Conservation (phyloP, 2,888 invertebrate species). For the Eumerus sabulonum region DNA sequence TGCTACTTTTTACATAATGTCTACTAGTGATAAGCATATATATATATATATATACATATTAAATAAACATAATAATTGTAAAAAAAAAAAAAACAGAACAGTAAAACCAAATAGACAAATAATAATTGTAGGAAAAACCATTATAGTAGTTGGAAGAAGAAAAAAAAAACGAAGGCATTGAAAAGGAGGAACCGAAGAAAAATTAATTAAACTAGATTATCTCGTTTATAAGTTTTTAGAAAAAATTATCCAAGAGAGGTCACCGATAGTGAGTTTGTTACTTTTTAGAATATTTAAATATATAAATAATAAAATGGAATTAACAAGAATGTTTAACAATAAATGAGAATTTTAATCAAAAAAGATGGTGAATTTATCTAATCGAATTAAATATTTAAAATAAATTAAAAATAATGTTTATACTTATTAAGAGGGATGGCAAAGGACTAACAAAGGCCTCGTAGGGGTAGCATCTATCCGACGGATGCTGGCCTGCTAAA, state of each 20-base stretch:
- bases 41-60: constrained; percentile 25
- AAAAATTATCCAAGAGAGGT: background rate
- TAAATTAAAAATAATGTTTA: background rate
- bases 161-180: background rate
- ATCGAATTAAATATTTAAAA: constrained; percentile 17
- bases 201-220: too few relatives aligned
- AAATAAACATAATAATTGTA: constrained; percentile 23
- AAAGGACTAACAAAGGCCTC: too few relatives aligned
- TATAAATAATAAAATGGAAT: constrained; percentile 7
- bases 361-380: constrained; percentile 6
- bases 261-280: constrained; percentile 27
- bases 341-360: constrained; percentile 5
- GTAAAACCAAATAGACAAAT: constrained; percentile 40
- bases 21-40: constrained; percentile 31
- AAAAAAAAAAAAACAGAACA: constrained; percentile 2
- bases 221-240: too few relatives aligned
- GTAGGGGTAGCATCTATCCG: too few relatives aligned
- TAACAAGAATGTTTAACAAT: constrained; percentile 12
- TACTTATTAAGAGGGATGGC: too few relatives aligned
- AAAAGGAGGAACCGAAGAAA: too few relatives aligned
- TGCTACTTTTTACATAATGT: constrained; percentile 38
- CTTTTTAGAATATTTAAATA: constrained; percentile 36
- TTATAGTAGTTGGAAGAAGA: constrained; percentile 8
- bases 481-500: too few relatives aligned
- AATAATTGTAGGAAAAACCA: constrained; percentile 40